Conservation (phyloP, 2,113 vertebrate species). For the Astatoreochromis straeleni region DNA sequence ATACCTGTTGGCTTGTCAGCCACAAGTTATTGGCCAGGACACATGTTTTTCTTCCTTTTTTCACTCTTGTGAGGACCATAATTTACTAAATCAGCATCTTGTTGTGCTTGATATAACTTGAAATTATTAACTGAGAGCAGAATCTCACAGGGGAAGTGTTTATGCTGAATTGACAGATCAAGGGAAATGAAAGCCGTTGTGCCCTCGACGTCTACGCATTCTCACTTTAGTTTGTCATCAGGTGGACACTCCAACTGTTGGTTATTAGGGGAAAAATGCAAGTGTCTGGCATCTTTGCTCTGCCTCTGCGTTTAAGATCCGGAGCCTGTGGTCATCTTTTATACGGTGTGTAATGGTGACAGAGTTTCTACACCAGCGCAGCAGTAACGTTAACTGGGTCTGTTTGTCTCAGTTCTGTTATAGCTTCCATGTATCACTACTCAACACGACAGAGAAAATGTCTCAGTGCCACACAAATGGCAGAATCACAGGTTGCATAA, state of each 20-base stretch:
- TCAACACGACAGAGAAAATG: background rate
- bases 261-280: background rate
- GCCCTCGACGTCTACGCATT: background rate
- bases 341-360: background rate
- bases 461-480: background rate
- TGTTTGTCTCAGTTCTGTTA: background rate
- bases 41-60: background rate
- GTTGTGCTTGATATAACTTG: background rate
- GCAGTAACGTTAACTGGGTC: background rate
- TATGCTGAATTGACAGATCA: background rate
- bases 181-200: rapidly evolving
- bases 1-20: background rate
- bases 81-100: background rate
- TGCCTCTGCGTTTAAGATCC: background rate
- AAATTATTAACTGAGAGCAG: background rate
- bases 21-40: background rate
- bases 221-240: no score
- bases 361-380: background rate
- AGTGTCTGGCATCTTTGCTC: background rate
- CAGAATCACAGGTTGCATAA: background rate
- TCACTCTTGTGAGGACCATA: background rate
- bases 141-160: background rate
- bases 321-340: background rate
- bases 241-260: rapidly evolving
- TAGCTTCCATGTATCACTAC: background rate